A percentile compares a stretch with the other conserved stretches of the same genome.
phyloP scores from a whole-genome alignment of 2,888 invertebrate genomes.

The Suillia variegata region DNA sequence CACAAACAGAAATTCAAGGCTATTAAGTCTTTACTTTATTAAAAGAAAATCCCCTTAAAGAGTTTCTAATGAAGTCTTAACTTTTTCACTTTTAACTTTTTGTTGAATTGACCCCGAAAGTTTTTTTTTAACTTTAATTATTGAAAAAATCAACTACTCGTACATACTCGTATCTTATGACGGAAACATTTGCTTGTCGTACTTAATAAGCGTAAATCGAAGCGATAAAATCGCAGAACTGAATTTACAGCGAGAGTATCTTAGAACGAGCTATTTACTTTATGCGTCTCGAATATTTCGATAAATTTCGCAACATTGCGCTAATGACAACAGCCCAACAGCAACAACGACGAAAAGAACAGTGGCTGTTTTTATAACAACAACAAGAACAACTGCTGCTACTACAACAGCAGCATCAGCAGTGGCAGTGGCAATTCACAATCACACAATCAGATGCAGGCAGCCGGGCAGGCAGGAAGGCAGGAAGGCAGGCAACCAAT shows the following conservation, averaged over 20 bases:
- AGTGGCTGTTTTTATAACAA: too few species aligned
- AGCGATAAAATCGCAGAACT: conserved; percentile 48
- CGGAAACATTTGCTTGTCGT: not conserved
- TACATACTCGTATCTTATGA: too few species aligned
- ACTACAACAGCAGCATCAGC: conserved; percentile 18
- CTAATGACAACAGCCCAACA: conserved; percentile 40
- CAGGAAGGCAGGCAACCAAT: not conserved
- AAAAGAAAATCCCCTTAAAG: too few species aligned
- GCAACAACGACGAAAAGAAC: conserved; percentile 17
- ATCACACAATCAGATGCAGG: not conserved
- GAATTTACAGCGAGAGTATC: not conserved
- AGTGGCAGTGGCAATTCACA: not conserved
- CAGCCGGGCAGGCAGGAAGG: not conserved
- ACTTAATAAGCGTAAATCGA: conserved; percentile 52
- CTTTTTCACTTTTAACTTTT: too few species aligned
- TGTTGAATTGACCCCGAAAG: too few species aligned
- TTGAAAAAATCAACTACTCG: too few species aligned
- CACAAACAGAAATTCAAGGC: too few species aligned
- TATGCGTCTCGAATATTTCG: conserved; percentile 43
- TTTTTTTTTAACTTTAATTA: too few species aligned
- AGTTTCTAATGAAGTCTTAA: too few species aligned
- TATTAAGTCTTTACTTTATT: too few species aligned
- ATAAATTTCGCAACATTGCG: conserved; percentile 53
- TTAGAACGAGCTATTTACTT: conserved; percentile 4
- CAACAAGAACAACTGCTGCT: conserved; percentile 8